phyloP scores from a whole-genome alignment of 2,797 vertebrate genomes.

The Characodon lateralis region DNA sequence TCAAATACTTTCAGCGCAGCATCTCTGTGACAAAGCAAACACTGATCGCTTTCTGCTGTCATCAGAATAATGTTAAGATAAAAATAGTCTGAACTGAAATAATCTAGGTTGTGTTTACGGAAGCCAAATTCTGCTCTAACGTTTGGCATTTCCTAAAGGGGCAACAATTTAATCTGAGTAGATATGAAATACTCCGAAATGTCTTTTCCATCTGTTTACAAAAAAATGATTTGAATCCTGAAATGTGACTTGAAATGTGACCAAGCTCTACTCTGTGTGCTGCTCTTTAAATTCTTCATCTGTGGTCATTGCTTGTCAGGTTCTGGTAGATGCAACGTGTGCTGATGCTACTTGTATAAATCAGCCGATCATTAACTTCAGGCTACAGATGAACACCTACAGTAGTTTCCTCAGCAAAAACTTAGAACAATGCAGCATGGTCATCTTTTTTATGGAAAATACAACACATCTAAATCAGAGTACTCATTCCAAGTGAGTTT shows the following conservation, averaged over 20 bases:
- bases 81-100: constrained; percentile 67
- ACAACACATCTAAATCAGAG: background rate
- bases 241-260: background rate
- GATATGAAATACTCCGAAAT: constrained; percentile 5
- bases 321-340: constrained; percentile 20
- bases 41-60: constrained; percentile 35
- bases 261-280: background rate
- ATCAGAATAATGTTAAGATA: constrained; percentile 40
- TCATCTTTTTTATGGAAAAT: background rate
- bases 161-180: background rate
- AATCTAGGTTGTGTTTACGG: constrained; percentile 32
- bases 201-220: background rate
- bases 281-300: background rate
- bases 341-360: constrained; percentile 19
- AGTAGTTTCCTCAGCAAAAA: background rate
- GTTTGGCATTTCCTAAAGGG: constrained; percentile 34
- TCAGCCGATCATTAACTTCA: constrained; percentile 33
- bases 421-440: background rate
- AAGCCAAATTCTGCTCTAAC: constrained; percentile 37
- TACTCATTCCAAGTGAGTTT: background rate
- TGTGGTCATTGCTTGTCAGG: constrained; percentile 28
- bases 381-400: constrained; percentile 16
- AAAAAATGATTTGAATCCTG: background rate
- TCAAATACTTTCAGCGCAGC: constrained; percentile 54
- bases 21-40: constrained; percentile 44